Conservation (phyloP, 2,113 vertebrate genomes). For the Sitta europaea region DNA sequence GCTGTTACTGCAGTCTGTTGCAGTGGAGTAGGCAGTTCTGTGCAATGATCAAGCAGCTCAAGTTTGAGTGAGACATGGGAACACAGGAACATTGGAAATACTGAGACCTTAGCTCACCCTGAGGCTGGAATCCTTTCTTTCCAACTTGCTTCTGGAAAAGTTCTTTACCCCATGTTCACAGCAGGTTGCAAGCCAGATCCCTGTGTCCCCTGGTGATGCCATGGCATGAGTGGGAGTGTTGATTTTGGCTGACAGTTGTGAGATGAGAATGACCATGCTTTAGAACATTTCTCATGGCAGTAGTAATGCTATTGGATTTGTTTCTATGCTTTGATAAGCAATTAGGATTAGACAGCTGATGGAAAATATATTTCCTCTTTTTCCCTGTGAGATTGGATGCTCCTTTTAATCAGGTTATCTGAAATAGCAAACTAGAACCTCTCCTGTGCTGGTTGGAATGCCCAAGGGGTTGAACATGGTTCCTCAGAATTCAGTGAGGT, state of each 20-base stretch:
- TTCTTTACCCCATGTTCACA: background rate
- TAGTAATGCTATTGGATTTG: background rate
- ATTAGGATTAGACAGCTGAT: background rate
- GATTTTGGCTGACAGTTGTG: background rate
- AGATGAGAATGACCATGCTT: background rate
- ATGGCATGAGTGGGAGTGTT: background rate
- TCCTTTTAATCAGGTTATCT: background rate
- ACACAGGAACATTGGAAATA: background rate
- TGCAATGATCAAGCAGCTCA: background rate
- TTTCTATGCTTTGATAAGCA: background rate
- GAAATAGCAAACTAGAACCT: background rate
- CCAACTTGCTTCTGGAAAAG: background rate
- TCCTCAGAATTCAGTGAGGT: background rate
- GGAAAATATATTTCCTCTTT: background rate
- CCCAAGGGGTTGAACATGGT: background rate
- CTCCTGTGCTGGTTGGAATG: background rate
- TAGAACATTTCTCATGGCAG: background rate
- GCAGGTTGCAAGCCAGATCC: background rate
- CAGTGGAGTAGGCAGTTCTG: background rate
- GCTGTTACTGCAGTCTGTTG: background rate
- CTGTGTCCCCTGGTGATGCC: rapidly evolving
- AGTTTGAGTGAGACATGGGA: background rate
- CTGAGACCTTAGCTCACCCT: background rate
- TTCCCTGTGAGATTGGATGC: background rate
- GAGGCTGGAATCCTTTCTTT: background rate